Evolutionary conservation across 2,888 invertebrate genomes (phyloP).

Genomic region (Heliconius charithonia): DNA sequence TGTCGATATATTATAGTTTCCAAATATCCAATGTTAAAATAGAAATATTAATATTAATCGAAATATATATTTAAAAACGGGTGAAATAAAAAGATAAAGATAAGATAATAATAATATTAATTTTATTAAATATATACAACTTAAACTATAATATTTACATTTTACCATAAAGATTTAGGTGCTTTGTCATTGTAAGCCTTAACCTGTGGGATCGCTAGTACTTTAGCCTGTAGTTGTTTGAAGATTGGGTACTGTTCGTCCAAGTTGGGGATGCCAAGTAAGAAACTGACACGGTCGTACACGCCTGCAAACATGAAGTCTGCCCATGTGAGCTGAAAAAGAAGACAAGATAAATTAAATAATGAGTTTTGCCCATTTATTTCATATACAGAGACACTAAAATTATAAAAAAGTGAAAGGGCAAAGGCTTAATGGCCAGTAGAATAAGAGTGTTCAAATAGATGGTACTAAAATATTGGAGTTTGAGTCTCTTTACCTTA

Average conservation of each 20-base stretch:
- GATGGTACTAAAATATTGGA: too few species aligned
- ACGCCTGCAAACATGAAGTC: conserved; percentile 81
- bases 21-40: too few species aligned
- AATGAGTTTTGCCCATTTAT: background rate
- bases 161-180: conserved; percentile 37
- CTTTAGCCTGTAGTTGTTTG: conserved; percentile 65
- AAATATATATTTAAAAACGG: background rate
- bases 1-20: too few species aligned
- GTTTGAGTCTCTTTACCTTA: too few species aligned
- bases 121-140: conserved; percentile 6
- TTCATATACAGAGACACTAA: too few species aligned
- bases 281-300: conserved; percentile 73
- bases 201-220: conserved; percentile 60
- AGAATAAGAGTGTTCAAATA: too few species aligned
- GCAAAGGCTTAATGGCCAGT: too few species aligned
- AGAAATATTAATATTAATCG: too few species aligned
- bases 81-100: background rate
- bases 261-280: conserved; percentile 55
- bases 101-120: background rate
- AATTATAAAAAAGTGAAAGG: background rate
- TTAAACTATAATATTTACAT: background rate
- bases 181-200: conserved; percentile 42
- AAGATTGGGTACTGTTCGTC: conserved; percentile 68
- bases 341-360: background rate
- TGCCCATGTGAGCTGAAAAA: conserved; percentile 80